Conservation (phyloP, 2,888 invertebrate genomes). For the Lepidonotus clava region DNA sequence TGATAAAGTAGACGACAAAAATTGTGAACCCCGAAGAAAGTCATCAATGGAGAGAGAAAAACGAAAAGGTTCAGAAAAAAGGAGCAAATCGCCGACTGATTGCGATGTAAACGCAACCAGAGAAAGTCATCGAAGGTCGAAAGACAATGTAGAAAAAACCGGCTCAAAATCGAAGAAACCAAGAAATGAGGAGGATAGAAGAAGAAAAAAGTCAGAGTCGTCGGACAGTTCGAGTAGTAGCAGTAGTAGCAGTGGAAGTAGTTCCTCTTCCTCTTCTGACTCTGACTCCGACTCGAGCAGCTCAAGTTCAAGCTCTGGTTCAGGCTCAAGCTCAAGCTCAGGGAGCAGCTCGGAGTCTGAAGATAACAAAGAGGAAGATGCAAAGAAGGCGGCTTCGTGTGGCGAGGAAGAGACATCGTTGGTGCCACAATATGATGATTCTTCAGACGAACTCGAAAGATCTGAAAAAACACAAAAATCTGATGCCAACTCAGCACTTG, state of each 20-base stretch:
- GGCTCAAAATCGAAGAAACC: no score
- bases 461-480: no score
- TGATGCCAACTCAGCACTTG: no score
- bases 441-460: background rate
- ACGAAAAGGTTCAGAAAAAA: background rate
- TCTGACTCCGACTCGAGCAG: background rate
- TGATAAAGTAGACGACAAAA: background rate
- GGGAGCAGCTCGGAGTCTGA: background rate
- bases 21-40: background rate
- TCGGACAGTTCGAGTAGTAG: constrained; percentile 12
- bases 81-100: background rate
- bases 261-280: background rate
- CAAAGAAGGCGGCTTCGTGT: background rate
- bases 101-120: no score
- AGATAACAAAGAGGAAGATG: background rate
- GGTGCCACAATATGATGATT: background rate
- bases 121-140: no score
- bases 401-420: no score
- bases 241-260: no score
- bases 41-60: background rate
- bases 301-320: background rate
- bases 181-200: background rate
- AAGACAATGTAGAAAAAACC: no score
- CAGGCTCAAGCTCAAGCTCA: background rate
- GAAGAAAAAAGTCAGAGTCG: background rate